Evolutionary conservation across 35 echinoderm and acorn worm genomes (phyloP), one percentile per base, ranked within the genome.

Genomic region (Chiridota heheva): DNA sequence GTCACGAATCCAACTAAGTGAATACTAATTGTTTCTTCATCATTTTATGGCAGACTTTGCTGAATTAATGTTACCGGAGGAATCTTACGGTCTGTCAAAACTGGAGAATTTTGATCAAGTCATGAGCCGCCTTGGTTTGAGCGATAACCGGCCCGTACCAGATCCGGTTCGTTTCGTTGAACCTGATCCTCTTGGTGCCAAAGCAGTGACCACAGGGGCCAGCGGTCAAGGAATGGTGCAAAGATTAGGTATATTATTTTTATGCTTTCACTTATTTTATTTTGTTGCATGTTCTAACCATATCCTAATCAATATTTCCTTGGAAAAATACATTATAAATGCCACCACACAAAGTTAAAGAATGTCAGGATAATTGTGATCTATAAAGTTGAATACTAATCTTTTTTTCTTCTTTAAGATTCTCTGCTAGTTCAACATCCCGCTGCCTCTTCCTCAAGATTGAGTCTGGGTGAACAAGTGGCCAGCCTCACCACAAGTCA

Each of bases 401-500:
- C 18, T 16, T 39, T 16, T 40, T 7, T 73, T 60, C 27, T 5
- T 78, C 47, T 18, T 5, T n/a, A 18, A 78, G 75, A 78, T 58
- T 78, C 75, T 25, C 47, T 78, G 75, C 75, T 78, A 2, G 75
- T 78, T n/a, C 62, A 49, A 32, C 75, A 78, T 30, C 53, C 75
- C 28, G 42, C 75, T 37, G 58, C 34, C n/a, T n/a, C n/a, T 56
- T n/a, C 53, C 20, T 29, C 63, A 26, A 73, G 87, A 29, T 70
- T 91, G 46, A 87, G 83, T 44, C 85, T 98, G 25, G 95, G 89
- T 38, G 95, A 98, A 40, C 95, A 98, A 68, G 89, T 98, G 7
- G 66, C 81, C 12, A 12, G 88, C 36, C 59, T 98, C 28, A 68
- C 83, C 63, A 91, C 81, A 46, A 63, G 80, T 10, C 89, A 90